Evolutionary conservation across 2,797 vertebrate species (phyloP).

Genomic region (Acanthurus lineatus): DNA sequence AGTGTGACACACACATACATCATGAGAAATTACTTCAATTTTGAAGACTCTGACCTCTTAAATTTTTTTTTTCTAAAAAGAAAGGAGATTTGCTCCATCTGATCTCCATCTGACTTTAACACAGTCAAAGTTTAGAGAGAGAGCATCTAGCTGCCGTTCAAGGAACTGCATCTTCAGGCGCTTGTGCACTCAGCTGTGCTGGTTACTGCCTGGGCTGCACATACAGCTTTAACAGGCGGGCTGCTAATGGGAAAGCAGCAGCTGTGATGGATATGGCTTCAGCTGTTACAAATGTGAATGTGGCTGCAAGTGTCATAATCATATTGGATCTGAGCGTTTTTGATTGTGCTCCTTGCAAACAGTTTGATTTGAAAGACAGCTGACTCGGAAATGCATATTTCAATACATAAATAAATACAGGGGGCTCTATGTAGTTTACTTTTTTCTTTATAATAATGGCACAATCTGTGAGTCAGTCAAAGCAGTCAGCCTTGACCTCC

Average conservation of each 20-base stretch:
- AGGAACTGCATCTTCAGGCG: conserved; percentile 12
- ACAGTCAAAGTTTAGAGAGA: conserved; percentile 5
- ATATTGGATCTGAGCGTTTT: conserved; percentile 17
- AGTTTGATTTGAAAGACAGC: conserved; percentile 9
- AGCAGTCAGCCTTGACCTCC: neutral
- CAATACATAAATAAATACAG: neutral
- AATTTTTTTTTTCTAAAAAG: neutral
- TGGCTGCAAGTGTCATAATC: conserved; percentile 32
- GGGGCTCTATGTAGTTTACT: neutral
- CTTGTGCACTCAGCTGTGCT: conserved; percentile 5
- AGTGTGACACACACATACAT: neutral
- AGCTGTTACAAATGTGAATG: conserved; percentile 54
- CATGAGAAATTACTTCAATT: no score
- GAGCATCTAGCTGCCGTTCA: conserved; percentile 13
- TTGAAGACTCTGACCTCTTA: no score
- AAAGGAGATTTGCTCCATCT: neutral
- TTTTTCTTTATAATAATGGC: neutral
- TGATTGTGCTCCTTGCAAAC: conserved; percentile 13
- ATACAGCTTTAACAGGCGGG: conserved; percentile 33
- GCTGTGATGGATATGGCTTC: conserved; percentile 55
- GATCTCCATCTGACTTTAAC: neutral
- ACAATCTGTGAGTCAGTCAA: neutral
- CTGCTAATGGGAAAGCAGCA: conserved; percentile 44
- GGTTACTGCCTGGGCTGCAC: conserved; percentile 14
- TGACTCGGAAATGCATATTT: neutral